phyloP scores from a whole-genome alignment of 2,888 invertebrate species.

The Agriopis leucophaearia region DNA sequence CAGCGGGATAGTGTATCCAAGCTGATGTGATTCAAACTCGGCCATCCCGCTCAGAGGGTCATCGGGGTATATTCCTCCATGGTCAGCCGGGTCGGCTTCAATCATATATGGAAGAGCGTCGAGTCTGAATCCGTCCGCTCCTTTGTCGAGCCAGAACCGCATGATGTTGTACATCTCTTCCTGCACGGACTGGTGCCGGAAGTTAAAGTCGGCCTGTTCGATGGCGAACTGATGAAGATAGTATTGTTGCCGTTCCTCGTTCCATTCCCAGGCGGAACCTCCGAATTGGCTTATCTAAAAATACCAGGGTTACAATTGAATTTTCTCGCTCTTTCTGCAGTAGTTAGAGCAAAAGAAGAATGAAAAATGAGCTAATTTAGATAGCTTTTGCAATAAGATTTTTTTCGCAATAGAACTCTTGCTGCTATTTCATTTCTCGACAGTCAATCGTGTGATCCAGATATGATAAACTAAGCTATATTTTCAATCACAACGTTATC shows the following conservation, averaged over 20 bases:
- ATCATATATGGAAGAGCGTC: constrained; percentile 88
- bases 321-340: neutral
- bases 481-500: too few species aligned
- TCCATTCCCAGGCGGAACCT: constrained; percentile 90
- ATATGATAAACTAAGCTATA: too few species aligned
- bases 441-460: too few species aligned
- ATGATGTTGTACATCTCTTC: constrained; percentile 87
- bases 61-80: constrained; percentile 74
- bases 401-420: too few species aligned
- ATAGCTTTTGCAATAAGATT: too few species aligned
- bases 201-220: constrained; percentile 90
- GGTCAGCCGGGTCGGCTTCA: constrained; percentile 78
- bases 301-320: neutral
- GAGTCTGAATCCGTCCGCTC: constrained; percentile 92
- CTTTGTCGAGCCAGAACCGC: constrained; percentile 90
- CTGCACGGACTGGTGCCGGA: constrained; percentile 85
- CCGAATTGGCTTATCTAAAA: constrained; percentile 84
- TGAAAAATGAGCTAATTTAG: too few species aligned
- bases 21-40: constrained; percentile 79
- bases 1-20: constrained; percentile 86
- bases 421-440: too few species aligned
- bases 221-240: constrained; percentile 89
- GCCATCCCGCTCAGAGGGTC: constrained; percentile 80
- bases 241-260: constrained; percentile 86
- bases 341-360: too few species aligned